Evolutionary conservation across 2,888 invertebrate species (phyloP), one percentile per base, ranked within the genome.

Genomic region (Yponomeuta evonymella): DNA sequence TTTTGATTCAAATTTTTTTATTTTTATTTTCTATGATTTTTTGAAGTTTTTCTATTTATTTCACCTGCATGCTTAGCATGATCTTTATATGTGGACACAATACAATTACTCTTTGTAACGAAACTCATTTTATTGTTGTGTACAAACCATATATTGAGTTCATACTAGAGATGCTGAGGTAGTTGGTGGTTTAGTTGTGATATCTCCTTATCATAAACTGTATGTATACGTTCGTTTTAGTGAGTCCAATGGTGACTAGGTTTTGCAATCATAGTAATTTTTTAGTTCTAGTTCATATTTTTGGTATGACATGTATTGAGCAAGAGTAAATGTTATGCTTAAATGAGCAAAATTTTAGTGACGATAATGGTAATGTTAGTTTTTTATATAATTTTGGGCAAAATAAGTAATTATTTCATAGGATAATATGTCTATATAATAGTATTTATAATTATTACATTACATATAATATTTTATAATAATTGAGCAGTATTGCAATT

Each of bases 211-310:
- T 70, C 70, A 70, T 70, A 82, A 89, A 86, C 81, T 83, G 87
- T 89, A 63, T 85, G 91, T 92, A 92, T 92, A 92, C 91, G 91
- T 91, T 91, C 89, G 87, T 83, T 86, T 89, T 88, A 85, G 78
- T 74, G 73, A 80, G 90, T 91, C 89, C 84, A 70, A 71, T 75
- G 86, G 51, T 90, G 91, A 90, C 90, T 88, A 86, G 83, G 82
- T 81, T 82, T 84, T 81, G 83, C 83, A 84, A 83, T 83, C 81
- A 82, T 80, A 81, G 82, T 43, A 43, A 81, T 78, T 82, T 83
- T 81, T 81, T 83, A 80, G 30, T 65, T 65, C 29, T 30, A 29
- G 29, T 65, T 23, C 3, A 58, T 58, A 15, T 15, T 58, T 58
- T 58, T 58, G 4, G 51, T 15, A 15, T 58, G 43, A 43, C 3